Conservation (phyloP, 2,888 invertebrate species). For the Eubasilissa splendida region DNA sequence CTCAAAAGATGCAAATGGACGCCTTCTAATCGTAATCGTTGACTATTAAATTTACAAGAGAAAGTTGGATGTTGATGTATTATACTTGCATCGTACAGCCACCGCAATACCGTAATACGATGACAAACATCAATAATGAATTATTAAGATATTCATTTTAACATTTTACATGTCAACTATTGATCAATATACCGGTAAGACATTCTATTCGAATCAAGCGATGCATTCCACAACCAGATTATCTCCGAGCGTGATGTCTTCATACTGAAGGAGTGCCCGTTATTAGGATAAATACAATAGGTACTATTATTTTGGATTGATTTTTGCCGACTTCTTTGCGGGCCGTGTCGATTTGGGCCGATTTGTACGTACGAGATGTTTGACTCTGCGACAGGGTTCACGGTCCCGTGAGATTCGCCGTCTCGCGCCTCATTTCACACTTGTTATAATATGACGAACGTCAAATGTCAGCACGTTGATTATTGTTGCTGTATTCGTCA, state of each 20-base stretch:
- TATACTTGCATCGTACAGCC: not conserved
- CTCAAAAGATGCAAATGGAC: constrained; percentile 20
- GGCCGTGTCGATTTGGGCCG: too few relatives aligned
- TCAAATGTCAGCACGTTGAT: too few relatives aligned
- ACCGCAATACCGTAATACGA: not conserved
- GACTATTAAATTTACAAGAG: constrained; percentile 5
- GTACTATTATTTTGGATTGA: too few relatives aligned
- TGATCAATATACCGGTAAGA: too few relatives aligned
- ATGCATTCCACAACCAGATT: constrained; percentile 23
- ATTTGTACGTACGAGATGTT: too few relatives aligned
- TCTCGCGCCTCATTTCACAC: too few relatives aligned
- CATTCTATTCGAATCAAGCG: constrained; percentile 26
- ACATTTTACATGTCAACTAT: too few relatives aligned
- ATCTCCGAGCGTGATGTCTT: constrained; percentile 22
- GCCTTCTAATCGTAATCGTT: constrained; percentile 1
- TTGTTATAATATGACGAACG: too few relatives aligned
- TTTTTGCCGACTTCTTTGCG: too few relatives aligned
- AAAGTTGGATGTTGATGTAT: not conserved
- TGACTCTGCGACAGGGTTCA: too few relatives aligned
- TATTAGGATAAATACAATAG: not conserved
- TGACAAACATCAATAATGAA: not conserved
- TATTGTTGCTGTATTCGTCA: too few relatives aligned
- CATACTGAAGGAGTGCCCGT: constrained; percentile 20
- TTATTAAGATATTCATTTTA: not conserved
- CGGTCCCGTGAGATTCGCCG: too few relatives aligned